A percentile compares a stretch with the other conserved stretches of the same genome.
phyloP scores from a whole-genome alignment of 2,113 vertebrate genomes.

The Nothoprocta perdicaria region DNA sequence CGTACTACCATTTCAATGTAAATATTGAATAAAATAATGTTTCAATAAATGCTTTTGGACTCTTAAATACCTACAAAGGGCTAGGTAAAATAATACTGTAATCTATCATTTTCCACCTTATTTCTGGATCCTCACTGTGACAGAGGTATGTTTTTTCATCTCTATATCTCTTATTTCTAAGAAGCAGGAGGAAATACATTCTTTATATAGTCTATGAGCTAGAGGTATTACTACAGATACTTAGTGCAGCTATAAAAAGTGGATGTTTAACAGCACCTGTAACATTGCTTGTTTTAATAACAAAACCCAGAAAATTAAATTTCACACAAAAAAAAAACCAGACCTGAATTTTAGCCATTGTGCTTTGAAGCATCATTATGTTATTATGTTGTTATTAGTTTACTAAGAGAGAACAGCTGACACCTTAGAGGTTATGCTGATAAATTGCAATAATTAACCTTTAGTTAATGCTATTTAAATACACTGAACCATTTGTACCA shows the following conservation, averaged over 20 bases:
- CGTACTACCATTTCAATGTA: background rate
- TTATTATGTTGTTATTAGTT: background rate
- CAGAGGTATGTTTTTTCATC: background rate
- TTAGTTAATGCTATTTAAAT: background rate
- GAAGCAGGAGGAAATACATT: background rate
- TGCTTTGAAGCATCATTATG: background rate
- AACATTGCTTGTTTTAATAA: background rate
- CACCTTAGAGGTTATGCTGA: background rate
- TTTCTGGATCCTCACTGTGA: background rate
- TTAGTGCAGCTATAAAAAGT: background rate
- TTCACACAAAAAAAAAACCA: background rate
- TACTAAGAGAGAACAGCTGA: background rate
- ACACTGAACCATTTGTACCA: background rate
- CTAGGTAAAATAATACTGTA: background rate
- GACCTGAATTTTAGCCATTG: background rate
- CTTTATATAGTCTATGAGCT: background rate
- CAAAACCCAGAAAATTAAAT: background rate
- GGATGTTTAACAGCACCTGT: background rate
- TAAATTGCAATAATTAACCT: background rate
- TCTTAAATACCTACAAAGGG: background rate
- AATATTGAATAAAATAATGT: background rate
- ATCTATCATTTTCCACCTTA: background rate
- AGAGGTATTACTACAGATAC: background rate
- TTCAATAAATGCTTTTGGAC: background rate
- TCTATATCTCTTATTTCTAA: background rate